These are phyloP conservation scores for Knipowitschia caucasica DNA, from an alignment of 2,797 vertebrate genomes.

Conservation along the genomic window DNA sequence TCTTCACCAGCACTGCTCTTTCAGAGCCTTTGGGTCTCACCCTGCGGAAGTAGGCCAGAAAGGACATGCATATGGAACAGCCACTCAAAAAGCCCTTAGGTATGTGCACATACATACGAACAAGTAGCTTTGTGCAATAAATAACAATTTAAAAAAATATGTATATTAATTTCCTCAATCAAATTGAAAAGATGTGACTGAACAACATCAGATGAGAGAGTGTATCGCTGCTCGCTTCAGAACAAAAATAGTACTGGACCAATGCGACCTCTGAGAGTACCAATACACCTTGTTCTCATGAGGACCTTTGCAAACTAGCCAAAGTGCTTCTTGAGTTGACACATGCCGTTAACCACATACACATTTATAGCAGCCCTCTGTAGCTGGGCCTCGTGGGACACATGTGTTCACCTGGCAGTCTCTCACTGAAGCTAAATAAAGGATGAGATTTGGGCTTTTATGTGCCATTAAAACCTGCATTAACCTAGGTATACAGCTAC, in stretches of 20 bases:
- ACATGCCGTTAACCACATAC: constrained; percentile 52
- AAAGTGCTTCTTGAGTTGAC: constrained; percentile 55
- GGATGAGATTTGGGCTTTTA: constrained; percentile 77
- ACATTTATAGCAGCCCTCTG: constrained; percentile 33
- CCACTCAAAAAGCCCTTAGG: constrained; percentile 35
- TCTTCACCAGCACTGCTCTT: constrained; percentile 42
- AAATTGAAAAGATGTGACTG: constrained; percentile 35
- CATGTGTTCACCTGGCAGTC: constrained; percentile 69
- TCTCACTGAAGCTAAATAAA: constrained; percentile 73
- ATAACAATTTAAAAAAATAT: too few relatives aligned
- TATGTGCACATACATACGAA: constrained; percentile 16
- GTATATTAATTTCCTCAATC: constrained; percentile 34
- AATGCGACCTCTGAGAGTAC: constrained; percentile 20
- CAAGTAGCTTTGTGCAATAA: constrained; percentile 51
- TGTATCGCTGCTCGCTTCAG: constrained; percentile 28
- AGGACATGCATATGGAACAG: constrained; percentile 70
- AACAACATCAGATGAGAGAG: constrained; percentile 13
- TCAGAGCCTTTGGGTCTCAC: constrained; percentile 48
- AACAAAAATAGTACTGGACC: constrained; percentile 29
- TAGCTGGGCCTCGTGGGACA: constrained; percentile 58
- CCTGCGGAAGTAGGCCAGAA: constrained; percentile 47
- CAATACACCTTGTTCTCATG: constrained; percentile 43
- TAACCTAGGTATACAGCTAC: constrained; percentile 73
- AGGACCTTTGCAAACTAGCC: constrained; percentile 44
- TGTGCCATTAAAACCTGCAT: constrained; percentile 76